Evolutionary conservation across 2,797 vertebrate species (phyloP).

Genomic region (Australoheros facetus): DNA sequence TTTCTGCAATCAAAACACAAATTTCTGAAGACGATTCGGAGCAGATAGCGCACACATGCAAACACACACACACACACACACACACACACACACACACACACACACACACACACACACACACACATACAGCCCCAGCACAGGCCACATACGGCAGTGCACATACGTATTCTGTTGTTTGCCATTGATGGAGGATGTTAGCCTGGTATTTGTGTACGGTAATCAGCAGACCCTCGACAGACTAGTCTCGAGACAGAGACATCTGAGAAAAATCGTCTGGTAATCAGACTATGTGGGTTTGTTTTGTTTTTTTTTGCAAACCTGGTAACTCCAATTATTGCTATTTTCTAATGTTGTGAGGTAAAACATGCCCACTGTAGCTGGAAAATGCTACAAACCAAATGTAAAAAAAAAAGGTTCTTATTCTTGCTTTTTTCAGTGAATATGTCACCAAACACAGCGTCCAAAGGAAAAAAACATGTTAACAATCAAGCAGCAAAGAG

Average conservation of each 20-base stretch:
- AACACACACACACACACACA: neutral
- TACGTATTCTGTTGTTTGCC: conserved; percentile 75
- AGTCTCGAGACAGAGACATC: conserved; percentile 61
- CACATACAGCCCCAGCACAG: neutral
- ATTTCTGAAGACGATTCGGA: conserved; percentile 59
- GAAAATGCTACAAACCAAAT: neutral
- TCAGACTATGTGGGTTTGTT: conserved; percentile 54
- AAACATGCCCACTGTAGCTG: neutral
- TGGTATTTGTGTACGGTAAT: conserved; percentile 78
- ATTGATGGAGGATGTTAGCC: conserved; percentile 69
- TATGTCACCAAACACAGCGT: conserved; percentile 52
- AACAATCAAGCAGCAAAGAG: conserved; percentile 36
- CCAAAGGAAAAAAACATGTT: conserved; percentile 45
- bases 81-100: neutral
- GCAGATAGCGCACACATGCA: conserved; percentile 17
- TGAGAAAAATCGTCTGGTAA: conserved; percentile 66
- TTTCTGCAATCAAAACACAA: conserved; percentile 82
- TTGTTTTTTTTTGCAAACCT: conserved; percentile 10
- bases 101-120: neutral
- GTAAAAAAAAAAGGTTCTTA: neutral
- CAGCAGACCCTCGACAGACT: conserved; percentile 66
- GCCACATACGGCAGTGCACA: conserved; percentile 62
- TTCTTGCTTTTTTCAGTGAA: conserved; percentile 1
- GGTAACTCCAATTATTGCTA: conserved; percentile 30
- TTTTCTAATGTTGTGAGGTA: conserved; percentile 12